Conservation (phyloP, 2,113 vertebrate genomes). For the Taxidea taxus region DNA sequence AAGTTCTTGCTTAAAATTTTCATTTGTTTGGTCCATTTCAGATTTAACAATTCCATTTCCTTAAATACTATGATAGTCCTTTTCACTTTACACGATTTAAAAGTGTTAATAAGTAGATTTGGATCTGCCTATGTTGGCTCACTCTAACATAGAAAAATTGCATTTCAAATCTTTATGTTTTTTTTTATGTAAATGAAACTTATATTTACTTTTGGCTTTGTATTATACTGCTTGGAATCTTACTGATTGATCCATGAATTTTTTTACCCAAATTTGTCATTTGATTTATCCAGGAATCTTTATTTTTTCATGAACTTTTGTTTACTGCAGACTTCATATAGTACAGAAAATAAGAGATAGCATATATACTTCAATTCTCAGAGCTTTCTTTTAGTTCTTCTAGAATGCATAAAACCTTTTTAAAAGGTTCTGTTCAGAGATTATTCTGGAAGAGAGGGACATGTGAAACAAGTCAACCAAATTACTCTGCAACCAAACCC, state of each 20-base stretch:
- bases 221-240: background rate
- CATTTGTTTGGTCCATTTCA: background rate
- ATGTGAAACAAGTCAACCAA: background rate
- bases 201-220: background rate
- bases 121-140: background rate
- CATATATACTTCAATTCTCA: background rate
- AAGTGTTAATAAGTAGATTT: background rate
- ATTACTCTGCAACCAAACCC: background rate
- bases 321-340: background rate
- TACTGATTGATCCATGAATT: background rate
- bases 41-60: background rate
- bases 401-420: background rate
- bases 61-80: background rate
- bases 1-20: background rate
- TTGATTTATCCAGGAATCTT: background rate
- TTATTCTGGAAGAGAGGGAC: background rate
- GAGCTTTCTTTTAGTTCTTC: background rate
- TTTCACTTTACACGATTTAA: background rate
- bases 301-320: background rate
- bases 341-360: background rate
- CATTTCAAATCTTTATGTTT: background rate
- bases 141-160: background rate
- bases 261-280: background rate
- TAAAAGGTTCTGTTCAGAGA: background rate
- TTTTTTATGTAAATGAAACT: background rate